phyloP scores from a whole-genome alignment of 1,140 invertebrate genomes.

The Neodiprion lecontei region DNA sequence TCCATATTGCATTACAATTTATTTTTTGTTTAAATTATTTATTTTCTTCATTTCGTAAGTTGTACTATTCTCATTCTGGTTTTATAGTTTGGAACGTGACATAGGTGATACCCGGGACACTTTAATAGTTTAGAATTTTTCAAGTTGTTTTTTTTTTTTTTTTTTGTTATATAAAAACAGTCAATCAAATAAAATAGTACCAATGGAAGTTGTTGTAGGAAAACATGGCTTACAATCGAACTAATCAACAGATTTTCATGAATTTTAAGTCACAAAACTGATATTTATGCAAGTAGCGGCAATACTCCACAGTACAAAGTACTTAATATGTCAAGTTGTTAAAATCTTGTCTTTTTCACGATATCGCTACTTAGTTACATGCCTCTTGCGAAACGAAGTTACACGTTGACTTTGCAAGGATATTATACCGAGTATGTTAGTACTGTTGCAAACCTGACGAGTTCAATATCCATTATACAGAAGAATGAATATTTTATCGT shows the following conservation, averaged over 20 bases:
- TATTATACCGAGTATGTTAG: too few relatives aligned
- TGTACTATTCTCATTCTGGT: slow-evolving; percentile 50
- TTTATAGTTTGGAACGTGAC: not conserved
- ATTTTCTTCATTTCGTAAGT: slow-evolving; percentile 33
- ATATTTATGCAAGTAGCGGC: not conserved
- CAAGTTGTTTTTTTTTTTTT: slow-evolving; percentile 24
- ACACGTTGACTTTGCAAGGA: too few relatives aligned
- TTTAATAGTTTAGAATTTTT: slow-evolving; percentile 1
- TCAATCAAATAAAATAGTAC: slow-evolving; percentile 41
- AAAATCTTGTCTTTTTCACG: not conserved
- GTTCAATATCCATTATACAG: too few relatives aligned
- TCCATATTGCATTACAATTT: slow-evolving; percentile 12
- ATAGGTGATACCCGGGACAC: not conserved
- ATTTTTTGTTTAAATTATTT: not conserved
- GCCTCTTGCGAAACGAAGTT: too few relatives aligned
- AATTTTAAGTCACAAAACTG: slow-evolving; percentile 20
- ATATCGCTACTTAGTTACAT: not conserved
- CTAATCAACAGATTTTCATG: slow-evolving; percentile 13
- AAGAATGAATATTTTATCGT: too few relatives aligned
- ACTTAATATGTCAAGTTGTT: not conserved
- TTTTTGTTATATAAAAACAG: slow-evolving; percentile 32
- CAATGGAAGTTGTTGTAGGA: slow-evolving; percentile 41
- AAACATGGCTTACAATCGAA: slow-evolving; percentile 36
- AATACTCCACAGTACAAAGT: slow-evolving; percentile 1
- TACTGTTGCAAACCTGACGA: too few relatives aligned